Evolutionary conservation across 2,888 invertebrate species (phyloP).

Genomic region (Drosophila anomelani): DNA sequence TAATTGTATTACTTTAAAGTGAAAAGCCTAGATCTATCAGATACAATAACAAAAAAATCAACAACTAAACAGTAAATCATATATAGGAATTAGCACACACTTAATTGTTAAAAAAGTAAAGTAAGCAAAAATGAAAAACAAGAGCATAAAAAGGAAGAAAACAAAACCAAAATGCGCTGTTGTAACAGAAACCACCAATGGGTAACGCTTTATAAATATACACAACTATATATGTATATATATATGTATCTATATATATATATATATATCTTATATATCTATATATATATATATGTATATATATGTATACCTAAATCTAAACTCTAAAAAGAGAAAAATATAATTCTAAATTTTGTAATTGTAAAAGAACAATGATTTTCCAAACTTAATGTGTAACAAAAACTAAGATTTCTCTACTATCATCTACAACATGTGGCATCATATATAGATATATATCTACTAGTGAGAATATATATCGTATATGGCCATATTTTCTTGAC

Average conservation of each 20-base stretch:
- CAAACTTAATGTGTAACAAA: conserved; percentile 49
- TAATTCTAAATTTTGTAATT: conserved; percentile 25
- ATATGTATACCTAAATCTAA: conserved; percentile 21
- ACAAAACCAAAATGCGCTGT: conserved; percentile 69
- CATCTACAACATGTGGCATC: conserved; percentile 11
- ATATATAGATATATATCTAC: not conserved
- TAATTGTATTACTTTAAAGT: conserved; percentile 42
- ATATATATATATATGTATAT: conserved; percentile 48
- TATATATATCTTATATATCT: conserved; percentile 69
- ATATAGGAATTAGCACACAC: conserved; percentile 25
- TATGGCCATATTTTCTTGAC: conserved; percentile 23
- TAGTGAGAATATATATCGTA: conserved; percentile 1
- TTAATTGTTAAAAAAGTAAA: conserved; percentile 26
- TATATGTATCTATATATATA: conserved; percentile 67
- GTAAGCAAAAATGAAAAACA: conserved; percentile 21
- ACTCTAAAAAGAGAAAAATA: conserved; percentile 13
- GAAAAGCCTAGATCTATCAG: conserved; percentile 28
- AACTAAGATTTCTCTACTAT: conserved; percentile 11
- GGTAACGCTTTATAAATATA: conserved; percentile 81
- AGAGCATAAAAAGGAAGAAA: conserved; percentile 26
- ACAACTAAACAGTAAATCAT: conserved; percentile 26
- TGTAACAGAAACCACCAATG: conserved; percentile 84
- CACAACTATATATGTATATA: conserved; percentile 25
- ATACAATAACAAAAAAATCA: conserved; percentile 32
- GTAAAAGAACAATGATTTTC: conserved; percentile 24